Evolutionary conservation across 2,888 invertebrate genomes (phyloP).

Genomic region (Mesorhabditis spiculigera): DNA sequence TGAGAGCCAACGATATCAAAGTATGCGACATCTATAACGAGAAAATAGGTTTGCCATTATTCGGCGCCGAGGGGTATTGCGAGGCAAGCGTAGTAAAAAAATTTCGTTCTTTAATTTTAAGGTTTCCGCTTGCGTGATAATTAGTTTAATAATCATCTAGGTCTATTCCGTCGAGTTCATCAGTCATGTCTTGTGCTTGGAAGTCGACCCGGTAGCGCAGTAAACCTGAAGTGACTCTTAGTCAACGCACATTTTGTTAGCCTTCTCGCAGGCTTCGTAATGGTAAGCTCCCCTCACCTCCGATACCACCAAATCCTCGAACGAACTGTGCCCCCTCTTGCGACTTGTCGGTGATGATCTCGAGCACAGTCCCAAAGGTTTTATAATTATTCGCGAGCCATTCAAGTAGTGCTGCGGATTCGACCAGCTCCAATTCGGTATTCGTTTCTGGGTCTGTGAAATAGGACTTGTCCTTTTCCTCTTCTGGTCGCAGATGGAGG

Average conservation of each 20-base stretch:
- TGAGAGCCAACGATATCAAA: no score
- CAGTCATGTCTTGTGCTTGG: conserved; percentile 86
- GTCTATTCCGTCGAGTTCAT: conserved; percentile 86
- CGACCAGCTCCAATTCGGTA: conserved; percentile 93
- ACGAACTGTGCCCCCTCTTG: conserved; percentile 99
- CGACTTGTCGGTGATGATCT: conserved; percentile 98
- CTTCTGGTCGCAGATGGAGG: conserved; percentile 90
- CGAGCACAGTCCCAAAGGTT: conserved; percentile 78
- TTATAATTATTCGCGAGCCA: conserved; percentile 72
- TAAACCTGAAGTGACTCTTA: conserved; percentile 70
- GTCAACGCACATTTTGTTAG: no score
- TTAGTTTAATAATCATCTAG: conserved; percentile 51
- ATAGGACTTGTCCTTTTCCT: conserved; percentile 97
- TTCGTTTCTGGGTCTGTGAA: conserved; percentile 99
- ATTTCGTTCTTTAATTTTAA: no score
- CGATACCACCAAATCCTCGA: conserved; percentile 97
- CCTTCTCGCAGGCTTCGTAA: no score
- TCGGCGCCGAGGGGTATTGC: not conserved
- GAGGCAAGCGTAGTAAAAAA: not conserved
- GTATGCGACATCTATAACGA: no score
- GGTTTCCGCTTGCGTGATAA: not conserved
- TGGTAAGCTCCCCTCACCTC: conserved; percentile 69
- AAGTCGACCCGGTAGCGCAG: conserved; percentile 99
- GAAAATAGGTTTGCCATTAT: no score
- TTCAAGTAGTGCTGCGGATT: conserved; percentile 92